Evolutionary conservation across 2,113 vertebrate genomes (phyloP).

Genomic region (Sylvia atricapilla): DNA sequence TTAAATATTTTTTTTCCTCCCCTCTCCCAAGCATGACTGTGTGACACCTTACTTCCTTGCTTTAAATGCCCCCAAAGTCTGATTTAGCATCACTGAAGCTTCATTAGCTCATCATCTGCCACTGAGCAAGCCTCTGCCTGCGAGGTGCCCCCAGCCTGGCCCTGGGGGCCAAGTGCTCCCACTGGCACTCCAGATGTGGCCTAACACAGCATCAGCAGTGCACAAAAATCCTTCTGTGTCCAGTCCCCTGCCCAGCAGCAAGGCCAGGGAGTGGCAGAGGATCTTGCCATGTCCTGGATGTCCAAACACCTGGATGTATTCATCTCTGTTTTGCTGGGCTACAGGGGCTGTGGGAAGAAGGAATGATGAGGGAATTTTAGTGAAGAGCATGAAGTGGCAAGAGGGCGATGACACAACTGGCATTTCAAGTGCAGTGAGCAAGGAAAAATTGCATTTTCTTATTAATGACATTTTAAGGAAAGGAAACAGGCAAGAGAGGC

Average conservation of each 20-base stretch:
- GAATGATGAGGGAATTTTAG: neutral
- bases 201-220: neutral
- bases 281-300: neutral
- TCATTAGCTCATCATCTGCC: neutral
- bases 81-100: neutral
- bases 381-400: neutral
- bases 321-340: no score
- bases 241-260: neutral
- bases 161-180: rapidly evolving
- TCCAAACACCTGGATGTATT: neutral
- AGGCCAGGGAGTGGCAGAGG: neutral
- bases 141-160: neutral
- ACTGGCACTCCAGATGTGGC: neutral
- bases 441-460: neutral
- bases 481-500: neutral
- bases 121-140: neutral
- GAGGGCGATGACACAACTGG: neutral
- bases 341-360: neutral
- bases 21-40: neutral
- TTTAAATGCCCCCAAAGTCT: neutral
- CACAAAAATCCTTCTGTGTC: neutral
- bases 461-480: neutral
- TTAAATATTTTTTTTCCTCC: neutral
- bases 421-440: neutral
- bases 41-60: neutral